phyloP scores from a whole-genome alignment of 64 coral and sea anemone species.

The Pocillopora damicornis region DNA sequence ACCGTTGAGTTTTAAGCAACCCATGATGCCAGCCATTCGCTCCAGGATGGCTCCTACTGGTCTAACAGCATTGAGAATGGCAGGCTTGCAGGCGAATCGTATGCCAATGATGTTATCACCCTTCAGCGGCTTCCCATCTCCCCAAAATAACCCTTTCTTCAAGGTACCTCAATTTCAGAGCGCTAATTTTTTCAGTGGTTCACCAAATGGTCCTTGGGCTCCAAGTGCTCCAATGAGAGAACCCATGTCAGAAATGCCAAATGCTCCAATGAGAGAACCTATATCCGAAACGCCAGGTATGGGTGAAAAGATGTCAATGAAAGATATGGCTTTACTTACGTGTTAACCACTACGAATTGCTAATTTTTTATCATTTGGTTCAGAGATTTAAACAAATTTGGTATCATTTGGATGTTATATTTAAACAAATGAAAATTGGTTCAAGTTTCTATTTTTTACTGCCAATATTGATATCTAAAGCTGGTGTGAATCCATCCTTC shows the following conservation, averaged over 20 bases:
- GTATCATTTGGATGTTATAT: no score
- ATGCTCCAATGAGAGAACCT: neutral
- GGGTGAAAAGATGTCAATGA: no score
- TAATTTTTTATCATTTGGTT: no score
- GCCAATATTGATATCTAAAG: no score
- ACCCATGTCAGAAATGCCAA: neutral
- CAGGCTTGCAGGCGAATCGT: neutral
- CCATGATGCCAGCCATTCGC: neutral
- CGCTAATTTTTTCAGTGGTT: neutral
- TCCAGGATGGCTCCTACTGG: neutral
- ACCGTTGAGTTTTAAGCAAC: neutral
- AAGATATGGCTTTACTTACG: no score
- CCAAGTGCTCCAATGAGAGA: neutral
- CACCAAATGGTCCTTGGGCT: neutral
- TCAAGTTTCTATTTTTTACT: no score
- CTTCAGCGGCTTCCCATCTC: conserved; percentile 1
- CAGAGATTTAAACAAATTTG: no score
- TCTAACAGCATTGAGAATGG: conserved; percentile 1
- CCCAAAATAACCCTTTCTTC: conserved; percentile 1
- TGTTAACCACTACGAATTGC: no score
- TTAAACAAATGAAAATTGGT: no score
- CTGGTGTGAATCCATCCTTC: no score
- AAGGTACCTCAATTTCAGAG: neutral
- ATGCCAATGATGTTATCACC: neutral
- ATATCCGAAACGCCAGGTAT: no score